Base-by-base conservation (phyloP, 2,113 vertebrate species). In the Tylochromis polylepis region DNA sequence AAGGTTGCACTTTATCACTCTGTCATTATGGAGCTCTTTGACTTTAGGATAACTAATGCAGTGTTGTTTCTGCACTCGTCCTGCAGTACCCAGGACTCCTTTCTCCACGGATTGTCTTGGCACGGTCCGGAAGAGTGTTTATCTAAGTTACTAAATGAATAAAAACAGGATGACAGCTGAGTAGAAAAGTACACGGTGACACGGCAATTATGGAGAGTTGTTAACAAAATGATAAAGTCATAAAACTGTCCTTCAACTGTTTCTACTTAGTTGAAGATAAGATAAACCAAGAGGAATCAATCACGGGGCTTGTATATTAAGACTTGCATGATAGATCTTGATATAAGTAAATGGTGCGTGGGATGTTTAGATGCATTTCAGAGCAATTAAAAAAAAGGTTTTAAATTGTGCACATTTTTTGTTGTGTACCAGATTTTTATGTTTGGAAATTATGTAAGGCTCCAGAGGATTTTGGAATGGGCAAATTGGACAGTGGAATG, bases 191-290 rank as follows among this genome's bases (percentile, higher is more conserved):
- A 87, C 55, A 83, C 5, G 41, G 83, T 83, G 85, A 93, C 85
- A 46, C 11, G 55, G 81, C 67, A 75, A 83, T 87, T 86, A 93
- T 86, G 79, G 49, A 72, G 83, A 90, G 84, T 83, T 86, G 87
- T 88, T 88, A 93, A 87, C 53, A 81, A 92, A 94, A 91, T 24
- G 34, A 83, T 88, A 87, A 89, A 81, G 53, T 87, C 86, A 88
- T 88, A n/a, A 89, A 60, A 90, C 75, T 80, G 84, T 89, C 89
- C 85, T 89, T 94, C 92, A 91, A 87, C 89, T 87, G 91, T 86
- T 91, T 93, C 85, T 89, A 91, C 89, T 93, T 91, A 87, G 75
- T 59, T 67, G 51, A 6, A 62, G 88, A 92, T 83, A 81, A 91
- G 88, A 90, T 89, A 87, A 88, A 82, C 57, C 27, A 10, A 38